These are phyloP conservation scores for Thoracochromis brauschi DNA, from an alignment of 2,113 vertebrate species.

Conservation along the genomic window DNA sequence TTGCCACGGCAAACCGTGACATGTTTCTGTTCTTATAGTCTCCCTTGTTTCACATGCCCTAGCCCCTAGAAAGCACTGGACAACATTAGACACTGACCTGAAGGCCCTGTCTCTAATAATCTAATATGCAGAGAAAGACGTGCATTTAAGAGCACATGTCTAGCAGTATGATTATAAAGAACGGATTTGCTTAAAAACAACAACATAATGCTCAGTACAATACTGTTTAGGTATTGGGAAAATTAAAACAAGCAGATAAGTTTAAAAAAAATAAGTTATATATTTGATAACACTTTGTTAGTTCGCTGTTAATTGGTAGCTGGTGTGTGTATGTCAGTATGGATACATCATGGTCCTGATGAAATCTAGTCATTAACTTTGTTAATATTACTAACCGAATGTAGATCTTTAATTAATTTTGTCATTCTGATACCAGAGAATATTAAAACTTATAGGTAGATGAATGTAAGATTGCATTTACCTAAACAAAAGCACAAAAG, in stretches of 20 bases:
- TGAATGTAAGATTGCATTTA: neutral
- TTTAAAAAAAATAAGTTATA: fast-evolving
- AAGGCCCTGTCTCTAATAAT: neutral
- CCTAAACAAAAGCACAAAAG: neutral
- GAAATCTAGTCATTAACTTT: neutral
- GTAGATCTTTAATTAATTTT: neutral
- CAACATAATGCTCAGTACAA: neutral
- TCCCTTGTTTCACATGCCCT: neutral
- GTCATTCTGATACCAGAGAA: neutral
- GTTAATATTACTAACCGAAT: neutral
- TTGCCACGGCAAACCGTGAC: too few relatives aligned
- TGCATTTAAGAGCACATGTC: slow-evolving; percentile 6
- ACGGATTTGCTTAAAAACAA: neutral
- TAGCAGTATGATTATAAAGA: neutral
- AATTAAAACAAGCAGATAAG: neutral
- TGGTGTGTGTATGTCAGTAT: neutral
- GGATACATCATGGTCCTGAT: neutral
- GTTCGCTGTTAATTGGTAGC: neutral
- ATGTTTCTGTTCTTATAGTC: neutral
- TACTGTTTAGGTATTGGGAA: neutral
- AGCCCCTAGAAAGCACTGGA: neutral
- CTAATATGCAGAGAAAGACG: neutral
- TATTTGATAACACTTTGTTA: neutral
- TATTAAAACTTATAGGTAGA: neutral
- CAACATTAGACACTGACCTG: neutral